A percentile compares a stretch with the other conserved stretches of the same genome.
Conservation (phyloP, 2,888 invertebrate species). For the Drosophila koepferae region DNA sequence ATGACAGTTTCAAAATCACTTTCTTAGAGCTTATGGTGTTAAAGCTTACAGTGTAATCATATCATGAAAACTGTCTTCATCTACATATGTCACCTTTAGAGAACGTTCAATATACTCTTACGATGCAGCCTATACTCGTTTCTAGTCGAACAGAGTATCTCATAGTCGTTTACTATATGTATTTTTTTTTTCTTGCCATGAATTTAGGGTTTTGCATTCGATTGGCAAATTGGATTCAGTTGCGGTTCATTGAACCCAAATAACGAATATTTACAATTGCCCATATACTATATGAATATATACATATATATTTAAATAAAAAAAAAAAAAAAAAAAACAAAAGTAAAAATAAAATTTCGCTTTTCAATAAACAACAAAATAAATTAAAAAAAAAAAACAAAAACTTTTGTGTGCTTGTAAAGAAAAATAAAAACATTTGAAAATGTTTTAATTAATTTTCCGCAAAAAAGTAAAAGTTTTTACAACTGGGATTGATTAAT, state of each 20-base stretch:
- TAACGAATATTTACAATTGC: constrained; percentile 44
- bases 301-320: constrained; percentile 9
- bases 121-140: no score
- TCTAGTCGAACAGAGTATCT: background rate
- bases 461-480: background rate
- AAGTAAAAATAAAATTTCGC: constrained; percentile 1
- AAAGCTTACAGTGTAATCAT: background rate
- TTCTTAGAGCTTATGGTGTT: background rate
- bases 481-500: background rate
- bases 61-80: no score
- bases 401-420: constrained; percentile 19
- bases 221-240: constrained; percentile 63
- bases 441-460: constrained; percentile 30
- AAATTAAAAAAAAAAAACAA: constrained; percentile 15
- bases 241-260: constrained; percentile 74
- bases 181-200: constrained; percentile 15
- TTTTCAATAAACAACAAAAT: constrained; percentile 15
- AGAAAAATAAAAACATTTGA: background rate
- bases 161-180: background rate
- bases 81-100: no score
- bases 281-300: no score
- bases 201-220: constrained; percentile 32
- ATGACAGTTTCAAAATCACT: background rate
- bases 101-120: no score
- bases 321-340: constrained; percentile 14